Conservation (phyloP, 1,140 invertebrate species). For the Drosophila aff. region DNA sequence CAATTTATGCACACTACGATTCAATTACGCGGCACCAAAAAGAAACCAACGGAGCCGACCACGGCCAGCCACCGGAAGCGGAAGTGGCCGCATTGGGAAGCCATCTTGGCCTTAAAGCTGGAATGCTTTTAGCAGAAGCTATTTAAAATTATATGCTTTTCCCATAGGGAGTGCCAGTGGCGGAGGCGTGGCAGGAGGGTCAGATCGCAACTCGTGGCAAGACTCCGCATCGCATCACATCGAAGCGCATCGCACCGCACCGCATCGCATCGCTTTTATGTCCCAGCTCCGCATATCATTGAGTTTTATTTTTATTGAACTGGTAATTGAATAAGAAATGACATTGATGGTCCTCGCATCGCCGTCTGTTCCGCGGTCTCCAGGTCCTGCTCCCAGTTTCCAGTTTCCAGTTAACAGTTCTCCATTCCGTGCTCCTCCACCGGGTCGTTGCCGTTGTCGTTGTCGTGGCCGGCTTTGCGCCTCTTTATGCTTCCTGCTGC, state of each 20-base stretch:
- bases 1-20: constrained; percentile 66
- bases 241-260: constrained; percentile 33
- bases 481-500: constrained; percentile 56
- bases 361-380: constrained; percentile 10
- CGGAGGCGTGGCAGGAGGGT: constrained; percentile 24
- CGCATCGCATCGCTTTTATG: constrained; percentile 60
- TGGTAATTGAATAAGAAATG: constrained; percentile 80
- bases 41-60: constrained; percentile 14
- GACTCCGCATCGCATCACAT: constrained; percentile 26
- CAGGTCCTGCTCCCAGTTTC: constrained; percentile 11
- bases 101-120: constrained; percentile 44
- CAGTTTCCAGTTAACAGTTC: constrained; percentile 12
- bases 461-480: constrained; percentile 48
- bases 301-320: constrained; percentile 80
- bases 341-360: constrained; percentile 63
- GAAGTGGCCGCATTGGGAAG: constrained; percentile 48
- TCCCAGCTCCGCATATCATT: constrained; percentile 65
- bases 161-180: neutral
- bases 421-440: neutral
- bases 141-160: constrained; percentile 45
- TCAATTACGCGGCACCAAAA: constrained; percentile 54
- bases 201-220: constrained; percentile 26
- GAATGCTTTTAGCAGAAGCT: constrained; percentile 41
- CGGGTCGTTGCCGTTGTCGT: neutral
- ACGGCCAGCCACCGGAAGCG: constrained; percentile 46